Conservation (phyloP, 2,888 invertebrate species). For the Villa cingulata region DNA sequence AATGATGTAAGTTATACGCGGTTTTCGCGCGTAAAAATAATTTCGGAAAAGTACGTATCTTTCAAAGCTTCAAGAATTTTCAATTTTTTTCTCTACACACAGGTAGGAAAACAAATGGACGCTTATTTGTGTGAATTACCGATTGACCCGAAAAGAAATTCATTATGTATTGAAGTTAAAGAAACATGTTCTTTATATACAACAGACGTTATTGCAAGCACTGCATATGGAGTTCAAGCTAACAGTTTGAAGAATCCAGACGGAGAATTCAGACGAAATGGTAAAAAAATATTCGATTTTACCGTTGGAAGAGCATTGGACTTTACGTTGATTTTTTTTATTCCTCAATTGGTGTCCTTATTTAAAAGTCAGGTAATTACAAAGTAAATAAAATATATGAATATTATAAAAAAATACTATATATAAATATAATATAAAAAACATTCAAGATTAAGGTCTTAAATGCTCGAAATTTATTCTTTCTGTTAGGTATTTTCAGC, state of each 20-base stretch:
- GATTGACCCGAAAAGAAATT: constrained; percentile 13
- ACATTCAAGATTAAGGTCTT: too few species aligned
- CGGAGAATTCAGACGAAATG: constrained; percentile 25
- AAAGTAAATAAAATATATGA: constrained; percentile 13
- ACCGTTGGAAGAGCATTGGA: constrained; percentile 20
- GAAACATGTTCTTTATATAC: constrained; percentile 25
- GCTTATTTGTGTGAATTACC: constrained; percentile 22
- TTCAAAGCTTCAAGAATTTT: too few species aligned
- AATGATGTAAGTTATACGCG: constrained; percentile 13
- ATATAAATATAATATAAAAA: too few species aligned
- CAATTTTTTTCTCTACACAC: not conserved
- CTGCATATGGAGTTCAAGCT: constrained; percentile 29
- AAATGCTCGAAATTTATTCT: too few species aligned
- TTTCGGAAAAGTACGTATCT: too few species aligned
- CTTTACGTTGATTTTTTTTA: constrained; percentile 25
- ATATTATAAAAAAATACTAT: too few species aligned
- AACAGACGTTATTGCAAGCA: constrained; percentile 30
- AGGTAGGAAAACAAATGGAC: constrained; percentile 27
- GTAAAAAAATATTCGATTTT: constrained; percentile 20
- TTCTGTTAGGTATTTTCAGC: too few species aligned
- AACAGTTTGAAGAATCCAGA: constrained; percentile 27
- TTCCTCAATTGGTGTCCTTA: constrained; percentile 24
- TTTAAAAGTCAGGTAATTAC: constrained; percentile 21
- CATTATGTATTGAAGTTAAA: constrained; percentile 3
- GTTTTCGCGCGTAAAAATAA: constrained; percentile 14